Evolutionary conservation across 2,888 invertebrate genomes (phyloP), one percentile per base, ranked within the genome.

Genomic region (Caenorhabditis doughertyi): DNA sequence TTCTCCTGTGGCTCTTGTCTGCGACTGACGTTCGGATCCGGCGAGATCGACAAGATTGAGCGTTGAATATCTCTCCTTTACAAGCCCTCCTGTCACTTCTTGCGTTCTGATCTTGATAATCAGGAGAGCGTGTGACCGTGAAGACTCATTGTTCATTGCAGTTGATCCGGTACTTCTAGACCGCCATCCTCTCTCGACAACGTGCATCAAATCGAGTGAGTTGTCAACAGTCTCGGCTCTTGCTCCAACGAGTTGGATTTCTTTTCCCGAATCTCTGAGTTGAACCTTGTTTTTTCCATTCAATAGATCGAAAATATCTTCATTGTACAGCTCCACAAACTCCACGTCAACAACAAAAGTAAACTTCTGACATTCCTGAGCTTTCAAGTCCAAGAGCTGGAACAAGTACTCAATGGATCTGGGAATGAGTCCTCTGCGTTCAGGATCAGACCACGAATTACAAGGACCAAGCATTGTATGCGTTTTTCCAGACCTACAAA

Each of bases 11-110:
- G 92, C 89, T 58, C 92, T 87, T 1, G 93, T 92, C 77, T 93
- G 92, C 49, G 92, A 91, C 84, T 93, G 92, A 56, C 93, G 84
- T 83, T 93, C 93, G 64, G 92, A 92, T 0, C 93, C 93, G 16
- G 93, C 93, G 65, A 93, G 84, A 86, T 93, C 93, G 2, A 93
- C 93, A n/a, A 93, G 88, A 83, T 93, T 92, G 51, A 93, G 89
- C 92, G 93, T 91, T 0, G 93, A 92, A 2, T 85, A 85, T 51
- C 89, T 79, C 29, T 91, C 85, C 55, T 91, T 91, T 53, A 90
- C 89, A 9, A 92, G 85, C 8, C 71, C 83, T n/a, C 90, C 91
- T 18, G 89, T 90, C 58, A 90, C 89, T 68, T 88, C 90, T 76
- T 91, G 90, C 90, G 92, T 85, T 56, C 62, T 55, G 7, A 87